A percentile compares a stretch with the other conserved stretches of the same genome.
Conservation (phyloP, 2,113 vertebrate species). For the Misgurnus anguillicaudatus region DNA sequence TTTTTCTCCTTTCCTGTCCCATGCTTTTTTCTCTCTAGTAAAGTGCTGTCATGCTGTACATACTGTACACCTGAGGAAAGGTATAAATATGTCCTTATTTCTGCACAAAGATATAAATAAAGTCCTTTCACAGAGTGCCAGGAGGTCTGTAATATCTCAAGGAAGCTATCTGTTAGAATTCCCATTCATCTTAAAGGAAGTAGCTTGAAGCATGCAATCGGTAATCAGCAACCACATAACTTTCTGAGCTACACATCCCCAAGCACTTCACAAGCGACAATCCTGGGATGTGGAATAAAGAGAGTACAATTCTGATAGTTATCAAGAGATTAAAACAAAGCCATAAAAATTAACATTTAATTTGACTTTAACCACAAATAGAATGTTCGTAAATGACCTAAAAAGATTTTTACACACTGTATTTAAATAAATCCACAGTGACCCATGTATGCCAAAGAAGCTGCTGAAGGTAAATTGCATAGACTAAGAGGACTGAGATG, state of each 20-base stretch:
- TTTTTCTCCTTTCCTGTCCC: neutral
- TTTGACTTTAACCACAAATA: neutral
- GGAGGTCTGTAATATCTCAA: too few relatives aligned
- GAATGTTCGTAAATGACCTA: neutral
- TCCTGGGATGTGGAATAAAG: too few relatives aligned
- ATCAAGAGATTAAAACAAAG: too few relatives aligned
- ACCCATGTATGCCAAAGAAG: slow-evolving; percentile 11
- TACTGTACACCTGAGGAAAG: slow-evolving; percentile 9
- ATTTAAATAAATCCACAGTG: slow-evolving; percentile 13
- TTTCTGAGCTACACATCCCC: too few relatives aligned
- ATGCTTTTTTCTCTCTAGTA: neutral
- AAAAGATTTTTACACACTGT: slow-evolving; percentile 5
- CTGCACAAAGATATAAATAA: slow-evolving; percentile 12
- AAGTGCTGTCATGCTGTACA: neutral
- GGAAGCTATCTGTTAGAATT: too few relatives aligned
- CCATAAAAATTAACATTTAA: too few relatives aligned
- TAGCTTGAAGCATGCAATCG: too few relatives aligned
- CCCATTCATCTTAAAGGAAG: too few relatives aligned
- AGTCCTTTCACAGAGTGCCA: neutral
- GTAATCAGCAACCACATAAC: too few relatives aligned
- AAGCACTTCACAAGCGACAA: too few relatives aligned
- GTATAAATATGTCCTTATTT: neutral
- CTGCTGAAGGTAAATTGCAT: slow-evolving; percentile 29
- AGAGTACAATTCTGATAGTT: too few relatives aligned
- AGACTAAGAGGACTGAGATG: slow-evolving; percentile 16